Percentiles rank a stretch among this genome's conserved stretches.
These are phyloP conservation scores for Scophthalmus maximus DNA, from an alignment of 2,113 vertebrate genomes.

Conservation along the genomic window DNA sequence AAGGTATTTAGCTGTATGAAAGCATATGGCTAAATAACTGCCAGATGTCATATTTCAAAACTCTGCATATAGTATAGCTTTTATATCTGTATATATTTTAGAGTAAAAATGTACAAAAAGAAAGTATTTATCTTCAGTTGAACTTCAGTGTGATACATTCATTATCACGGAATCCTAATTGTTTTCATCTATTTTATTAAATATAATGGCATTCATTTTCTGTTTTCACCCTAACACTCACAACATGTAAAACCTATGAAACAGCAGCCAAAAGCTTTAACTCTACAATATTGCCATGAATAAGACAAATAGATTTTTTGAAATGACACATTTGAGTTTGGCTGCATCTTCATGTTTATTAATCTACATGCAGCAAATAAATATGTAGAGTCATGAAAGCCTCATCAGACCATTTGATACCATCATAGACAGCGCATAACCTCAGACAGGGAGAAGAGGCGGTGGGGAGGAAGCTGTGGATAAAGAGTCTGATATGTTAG, in stretches of 20 bases:
- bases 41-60: slow-evolving; percentile 26
- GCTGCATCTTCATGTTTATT: slow-evolving; percentile 11
- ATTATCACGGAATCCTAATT: not conserved
- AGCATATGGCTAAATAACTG: slow-evolving; percentile 1
- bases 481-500: slow-evolving; percentile 6
- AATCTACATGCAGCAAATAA: slow-evolving; percentile 42
- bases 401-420: slow-evolving; percentile 28
- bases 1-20: slow-evolving; percentile 12
- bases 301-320: not conserved
- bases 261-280: too few relatives aligned
- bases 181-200: not conserved
- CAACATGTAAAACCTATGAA: too few relatives aligned
- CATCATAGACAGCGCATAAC: not conserved
- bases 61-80: not conserved
- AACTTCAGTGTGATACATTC: too few relatives aligned
- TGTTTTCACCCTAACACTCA: too few relatives aligned
- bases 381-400: slow-evolving; percentile 34
- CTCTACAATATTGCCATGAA: too few relatives aligned
- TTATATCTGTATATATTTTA: not conserved
- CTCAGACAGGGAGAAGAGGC: slow-evolving; percentile 8
- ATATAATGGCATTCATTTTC: not conserved
- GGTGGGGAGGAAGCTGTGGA: not conserved
- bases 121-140: too few relatives aligned
- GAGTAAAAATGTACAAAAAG: not conserved
- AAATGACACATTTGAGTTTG: slow-evolving; percentile 33